Evolutionary conservation across 2,888 invertebrate species (phyloP), one percentile per base, ranked within the genome.

Genomic region (Acheta domesticus): DNA sequence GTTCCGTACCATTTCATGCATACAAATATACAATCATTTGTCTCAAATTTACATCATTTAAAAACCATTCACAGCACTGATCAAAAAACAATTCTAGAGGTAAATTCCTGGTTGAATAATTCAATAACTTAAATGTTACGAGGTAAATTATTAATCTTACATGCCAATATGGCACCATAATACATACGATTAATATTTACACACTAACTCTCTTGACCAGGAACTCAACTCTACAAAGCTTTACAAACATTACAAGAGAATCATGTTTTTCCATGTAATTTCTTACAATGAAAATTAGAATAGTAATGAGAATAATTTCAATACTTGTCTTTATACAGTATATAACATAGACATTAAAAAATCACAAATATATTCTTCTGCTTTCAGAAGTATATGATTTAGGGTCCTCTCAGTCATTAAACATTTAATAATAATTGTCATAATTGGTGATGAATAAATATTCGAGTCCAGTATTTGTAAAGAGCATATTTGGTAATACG

Each of bases 131-230:
- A 62, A 62, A 62, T 36, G n/a, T 62, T 62, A 62, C 62, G 79
- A 79, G 79, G 48, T 50, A 78, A 79, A 79, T 62, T 79, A 79
- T 79, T 75, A 49, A 49, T 23, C 50, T 79, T 74, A 74, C 48
- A 76, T 79, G 79, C 79, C 79, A 79, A 79, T 79, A 79, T 79
- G 79, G 79, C 79, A 79, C 79, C 36, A 49, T 79, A 36, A 49
- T 21, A 36, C 36, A 36, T 36, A 36, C 8, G 36, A 78, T 20
- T 78, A 75, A 75, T 75, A 48, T 78, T 49, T 48, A 62, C 62
- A 62, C n/a, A 62, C 14, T 62, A n/a, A 36, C 36, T 36, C n/a
- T 14, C n/a, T n/a, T 62, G 16, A n/a, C 62, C 62, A 62, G 62
- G n/a, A 62, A 62, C n/a, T 62, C n/a, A 62, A 62, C 62, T 62